Evolutionary conservation across 37 sponge, comb jelly and placozoan genomes (phyloP), one percentile per base, ranked within the genome.

Genomic region (Lycopodina hypogea): DNA sequence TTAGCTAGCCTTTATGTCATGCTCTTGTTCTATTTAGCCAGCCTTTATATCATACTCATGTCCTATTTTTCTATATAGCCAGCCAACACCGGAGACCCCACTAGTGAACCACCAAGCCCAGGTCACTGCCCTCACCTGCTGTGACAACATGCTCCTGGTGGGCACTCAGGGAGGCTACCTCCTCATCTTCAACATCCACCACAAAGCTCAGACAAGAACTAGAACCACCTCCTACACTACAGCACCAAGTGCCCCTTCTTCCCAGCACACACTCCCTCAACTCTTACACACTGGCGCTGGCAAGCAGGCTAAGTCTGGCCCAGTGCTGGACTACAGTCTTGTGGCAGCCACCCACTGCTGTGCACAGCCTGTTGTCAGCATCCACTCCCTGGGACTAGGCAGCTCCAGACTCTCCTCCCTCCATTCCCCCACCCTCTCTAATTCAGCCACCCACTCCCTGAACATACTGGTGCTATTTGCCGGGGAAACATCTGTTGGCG

Each of bases 141-240:
- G 66, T 11, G 70, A 75, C 32, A 61, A 80, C 1, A 63, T 72
- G 17, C 81, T 89, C 6, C 71, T 80, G 30, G 70, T 84, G 56
- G 90, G 90, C 18, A 89, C 90, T 11, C 74, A 58, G 3, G 79
- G 79, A 12, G 90, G 90, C 55, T 80, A 84, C 41, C 42, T 89
- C 18, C 42, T 89, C 1, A 81, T 84, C 36, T 89, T 89, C 84
- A 71, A 35, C 41, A 62, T 82, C 22, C 63, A 62, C 21, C 40
- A 81, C 39, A 28, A 52, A 45, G 26, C 21, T 4, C 18, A 4
- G 4, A 19, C 2, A 14, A 2, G 17, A 17, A 34, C 18, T 14
- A 65, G 66, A 65, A 65, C 34, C 18, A 65, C 30, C 17, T 30
- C 33, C 30, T 6, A 58, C 26, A 26, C 18, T 4, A 58, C 59